Percentiles rank a stretch among this genome's conserved stretches.
phyloP scores from a whole-genome alignment of 2,888 invertebrate genomes.

The Petrolisthes cinctipes region DNA sequence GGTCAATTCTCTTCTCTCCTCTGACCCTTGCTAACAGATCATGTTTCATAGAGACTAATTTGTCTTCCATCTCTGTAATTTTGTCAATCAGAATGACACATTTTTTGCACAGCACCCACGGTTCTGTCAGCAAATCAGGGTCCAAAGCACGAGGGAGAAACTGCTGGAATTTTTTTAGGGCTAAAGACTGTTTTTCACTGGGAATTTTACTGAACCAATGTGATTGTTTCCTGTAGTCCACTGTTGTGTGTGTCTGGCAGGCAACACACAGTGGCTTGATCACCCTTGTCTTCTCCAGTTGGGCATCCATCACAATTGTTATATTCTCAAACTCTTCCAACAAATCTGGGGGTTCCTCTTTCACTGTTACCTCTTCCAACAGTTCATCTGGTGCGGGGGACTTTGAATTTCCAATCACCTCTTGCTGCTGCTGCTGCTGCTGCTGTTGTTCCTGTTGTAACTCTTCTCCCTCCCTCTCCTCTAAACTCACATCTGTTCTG shows the following conservation, averaged over 20 bases:
- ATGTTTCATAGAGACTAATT: conserved; percentile 34
- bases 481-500: conserved; percentile 38
- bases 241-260: conserved; percentile 32
- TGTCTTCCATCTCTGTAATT: conserved; percentile 52
- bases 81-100: conserved; percentile 48
- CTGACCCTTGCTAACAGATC: conserved; percentile 30
- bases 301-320: conserved; percentile 42
- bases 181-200: conserved; percentile 26
- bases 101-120: conserved; percentile 52
- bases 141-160: conserved; percentile 45
- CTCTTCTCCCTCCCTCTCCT: conserved; percentile 37
- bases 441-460: neutral
- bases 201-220: conserved; percentile 44
- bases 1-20: neutral
- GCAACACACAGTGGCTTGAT: conserved; percentile 50
- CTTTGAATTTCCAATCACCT: neutral
- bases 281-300: conserved; percentile 18
- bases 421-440: neutral
- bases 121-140: conserved; percentile 28
- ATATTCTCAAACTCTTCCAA: conserved; percentile 39
- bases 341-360: conserved; percentile 40
- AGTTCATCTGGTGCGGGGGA: neutral
- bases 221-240: conserved; percentile 37
- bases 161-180: conserved; percentile 44
- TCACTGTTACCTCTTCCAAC: conserved; percentile 23